Base-by-base conservation (phyloP, 1,140 invertebrate genomes). In the Hyphantria cunea region DNA sequence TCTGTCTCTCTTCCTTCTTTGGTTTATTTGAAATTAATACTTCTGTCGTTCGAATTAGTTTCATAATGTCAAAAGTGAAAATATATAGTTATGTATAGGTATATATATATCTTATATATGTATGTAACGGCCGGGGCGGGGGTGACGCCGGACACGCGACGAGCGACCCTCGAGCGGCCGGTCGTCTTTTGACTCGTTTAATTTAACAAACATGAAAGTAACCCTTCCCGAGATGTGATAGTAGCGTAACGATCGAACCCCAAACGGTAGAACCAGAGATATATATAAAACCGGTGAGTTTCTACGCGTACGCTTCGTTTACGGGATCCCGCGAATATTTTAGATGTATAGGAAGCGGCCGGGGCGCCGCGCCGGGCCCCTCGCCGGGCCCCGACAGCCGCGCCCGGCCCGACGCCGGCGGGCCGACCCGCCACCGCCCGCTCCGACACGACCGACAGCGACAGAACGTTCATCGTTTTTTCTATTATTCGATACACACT, bases 191-290 rank as follows among this genome's bases (percentile, higher is more conserved):
- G 5, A 3, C 17, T 25, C 56, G 42, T 53, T 55, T 64, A 54
- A 66, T 73, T 69, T 72, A 74, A 39, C 37, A 10, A 74, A 56
- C 37, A 72, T 58, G 74, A 68, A 68, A 60, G 8, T 41, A 51
- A 62, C 25, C 9, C 13, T 78, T 81, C 67, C 51, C 76, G 70
- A 79, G 72, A 81, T 79, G 76, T 83, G 81, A 83, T 83, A 78
- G 74, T 81, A 81, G 74, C 60, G 52, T 79, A 83, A 70, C 65
- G 52, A 66, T 66, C 69, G 61, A 77, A 73, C 73, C 75, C 61
- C 56, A 60, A 60, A 69, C 70, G 63, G 59, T 64, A 62, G 72
- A 70, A 76, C 59, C 41, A 67, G 14, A 58, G 48, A 65, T 70
- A 66, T 69, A 63, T 68, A 47, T 55, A 64, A 51, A 52, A 49